Conservation (phyloP, 2,888 invertebrate species). For the Ommatoiulus sabulosus region DNA sequence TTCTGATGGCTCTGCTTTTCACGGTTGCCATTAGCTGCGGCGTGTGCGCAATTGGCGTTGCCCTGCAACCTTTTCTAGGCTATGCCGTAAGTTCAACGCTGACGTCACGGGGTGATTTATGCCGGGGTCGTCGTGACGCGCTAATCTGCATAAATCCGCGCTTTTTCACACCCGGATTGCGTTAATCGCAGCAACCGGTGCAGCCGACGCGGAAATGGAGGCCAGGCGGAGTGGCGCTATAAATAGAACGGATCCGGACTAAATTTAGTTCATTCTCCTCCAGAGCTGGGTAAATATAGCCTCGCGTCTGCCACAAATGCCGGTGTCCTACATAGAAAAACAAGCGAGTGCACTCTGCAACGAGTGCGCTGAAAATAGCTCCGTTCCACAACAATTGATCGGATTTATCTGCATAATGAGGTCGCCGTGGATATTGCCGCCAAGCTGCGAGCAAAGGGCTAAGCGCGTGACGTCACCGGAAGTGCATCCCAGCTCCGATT, state of each 20-base stretch:
- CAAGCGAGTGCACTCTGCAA: not conserved
- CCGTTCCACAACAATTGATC: not conserved
- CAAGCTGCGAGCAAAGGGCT: not conserved
- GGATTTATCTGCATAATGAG: conserved; percentile 33
- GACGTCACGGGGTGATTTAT: conserved; percentile 18
- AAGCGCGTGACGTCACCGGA: not conserved
- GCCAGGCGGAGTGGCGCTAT: not conserved
- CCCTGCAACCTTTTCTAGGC: not conserved
- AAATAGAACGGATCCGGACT: conserved; percentile 15
- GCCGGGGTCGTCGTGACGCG: not conserved
- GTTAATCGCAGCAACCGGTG: not conserved
- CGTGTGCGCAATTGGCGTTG: not conserved
- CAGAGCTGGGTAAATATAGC: conserved; percentile 10
- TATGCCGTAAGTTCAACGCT: not conserved
- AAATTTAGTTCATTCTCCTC: conserved; percentile 42
- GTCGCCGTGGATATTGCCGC: not conserved
- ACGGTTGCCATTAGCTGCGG: not conserved
- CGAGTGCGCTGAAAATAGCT: not conserved
- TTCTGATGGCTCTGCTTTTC: no score
- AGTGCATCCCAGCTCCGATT: not conserved
- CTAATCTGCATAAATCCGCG: conserved; percentile 35
- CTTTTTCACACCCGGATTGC: conserved; percentile 7
- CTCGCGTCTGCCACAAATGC: not conserved
- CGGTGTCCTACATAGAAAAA: conserved; percentile 31
- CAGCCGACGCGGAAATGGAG: not conserved